phyloP scores from a whole-genome alignment of 2,797 vertebrate genomes.

The Platalea minor region DNA sequence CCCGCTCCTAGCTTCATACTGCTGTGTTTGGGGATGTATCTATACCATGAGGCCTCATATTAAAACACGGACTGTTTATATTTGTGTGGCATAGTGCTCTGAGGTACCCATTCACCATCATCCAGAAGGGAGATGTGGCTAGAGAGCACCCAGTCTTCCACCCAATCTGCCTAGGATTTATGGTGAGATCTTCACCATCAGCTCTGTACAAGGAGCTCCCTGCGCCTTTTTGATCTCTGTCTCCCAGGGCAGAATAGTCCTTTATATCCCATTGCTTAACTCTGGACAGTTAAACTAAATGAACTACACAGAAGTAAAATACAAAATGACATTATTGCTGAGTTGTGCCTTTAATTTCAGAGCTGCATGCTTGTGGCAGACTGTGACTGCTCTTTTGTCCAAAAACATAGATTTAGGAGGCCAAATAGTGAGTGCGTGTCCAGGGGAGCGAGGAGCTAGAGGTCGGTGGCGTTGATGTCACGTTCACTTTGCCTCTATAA shows the following conservation, averaged over 20 bases:
- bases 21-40: background rate
- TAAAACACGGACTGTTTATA: background rate
- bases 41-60: background rate
- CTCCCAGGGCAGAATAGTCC: background rate
- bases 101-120: background rate
- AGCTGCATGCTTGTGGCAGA: background rate
- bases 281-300: background rate
- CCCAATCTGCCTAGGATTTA: background rate
- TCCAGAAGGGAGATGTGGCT: background rate
- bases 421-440: background rate
- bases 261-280: background rate
- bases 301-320: background rate
- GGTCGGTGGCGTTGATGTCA: background rate
- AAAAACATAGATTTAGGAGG: background rate
- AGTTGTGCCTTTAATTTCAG: background rate
- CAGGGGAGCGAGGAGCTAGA: background rate
- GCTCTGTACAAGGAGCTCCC: background rate
- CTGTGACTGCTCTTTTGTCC: background rate
- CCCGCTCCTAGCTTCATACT: background rate
- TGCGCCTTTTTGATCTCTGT: background rate
- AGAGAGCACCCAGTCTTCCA: background rate
- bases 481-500: background rate
- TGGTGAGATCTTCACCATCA: background rate
- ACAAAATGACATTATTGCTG: background rate
- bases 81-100: background rate